phyloP scores from a whole-genome alignment of 2,113 vertebrate species.

The Lontra canadensis region DNA sequence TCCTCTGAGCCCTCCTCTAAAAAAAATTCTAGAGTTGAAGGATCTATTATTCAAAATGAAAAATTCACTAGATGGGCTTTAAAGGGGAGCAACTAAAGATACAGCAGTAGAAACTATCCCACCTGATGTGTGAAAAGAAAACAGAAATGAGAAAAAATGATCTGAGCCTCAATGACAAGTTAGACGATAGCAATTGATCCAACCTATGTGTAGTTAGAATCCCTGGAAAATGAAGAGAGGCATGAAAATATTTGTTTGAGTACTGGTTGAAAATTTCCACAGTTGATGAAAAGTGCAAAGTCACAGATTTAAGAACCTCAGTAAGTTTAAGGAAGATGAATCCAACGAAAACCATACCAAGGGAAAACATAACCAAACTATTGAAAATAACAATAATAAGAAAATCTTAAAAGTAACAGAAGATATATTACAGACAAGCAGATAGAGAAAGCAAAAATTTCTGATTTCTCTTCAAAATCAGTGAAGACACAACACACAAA shows the following conservation, averaged over 20 bases:
- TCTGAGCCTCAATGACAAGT: not conserved
- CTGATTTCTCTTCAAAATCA: slow-evolving; percentile 8
- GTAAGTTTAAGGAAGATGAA: not conserved
- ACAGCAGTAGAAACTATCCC: not conserved
- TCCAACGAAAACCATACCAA: not conserved
- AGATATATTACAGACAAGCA: not conserved
- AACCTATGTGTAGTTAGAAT: not conserved
- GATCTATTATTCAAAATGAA: not conserved
- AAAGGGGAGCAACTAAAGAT: not conserved
- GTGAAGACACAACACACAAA: not conserved
- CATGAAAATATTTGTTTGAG: not conserved
- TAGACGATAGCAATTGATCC: not conserved
- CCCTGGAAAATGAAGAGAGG: not conserved
- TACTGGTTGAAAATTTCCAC: not conserved
- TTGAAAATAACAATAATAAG: not conserved
- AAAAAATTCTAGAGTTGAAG: not conserved
- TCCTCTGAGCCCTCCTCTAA: not conserved
- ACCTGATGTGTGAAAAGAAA: not conserved
- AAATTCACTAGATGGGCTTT: not conserved
- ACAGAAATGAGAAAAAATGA: not conserved
- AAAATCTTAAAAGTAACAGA: not conserved
- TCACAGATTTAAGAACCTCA: not conserved
- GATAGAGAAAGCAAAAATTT: not conserved
- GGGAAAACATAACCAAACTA: not conserved
- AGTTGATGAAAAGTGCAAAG: slow-evolving; percentile 18